Percentiles rank a stretch among this genome's conserved stretches.
These are phyloP conservation scores for Pangasius sanitwongsei DNA, from an alignment of 2,797 vertebrate genomes.

Conservation along the genomic window DNA sequence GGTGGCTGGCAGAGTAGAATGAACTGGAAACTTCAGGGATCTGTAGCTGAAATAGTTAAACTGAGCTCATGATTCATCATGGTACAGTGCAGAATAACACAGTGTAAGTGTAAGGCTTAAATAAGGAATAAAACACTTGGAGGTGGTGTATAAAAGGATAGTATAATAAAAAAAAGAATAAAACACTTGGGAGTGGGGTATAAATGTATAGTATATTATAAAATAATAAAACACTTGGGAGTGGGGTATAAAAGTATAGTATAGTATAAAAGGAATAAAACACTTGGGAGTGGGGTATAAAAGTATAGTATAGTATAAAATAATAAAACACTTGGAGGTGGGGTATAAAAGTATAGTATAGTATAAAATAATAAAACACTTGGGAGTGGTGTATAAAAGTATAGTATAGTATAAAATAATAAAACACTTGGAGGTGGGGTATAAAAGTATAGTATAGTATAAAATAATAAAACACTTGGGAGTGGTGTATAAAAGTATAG, in stretches of 20 bases:
- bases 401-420: not conserved
- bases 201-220: not conserved
- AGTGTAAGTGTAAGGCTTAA: no score
- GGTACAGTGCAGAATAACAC: not conserved
- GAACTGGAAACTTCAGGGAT: no score
- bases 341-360: not conserved
- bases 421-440: not conserved
- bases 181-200: not conserved
- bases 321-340: not conserved
- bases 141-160: not conserved
- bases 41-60: no score
- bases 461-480: not conserved
- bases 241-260: not conserved
- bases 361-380: not conserved
- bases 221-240: not conserved
- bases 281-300: not conserved
- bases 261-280: not conserved
- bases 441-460: not conserved
- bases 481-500: not conserved
- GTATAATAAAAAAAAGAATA: not conserved
- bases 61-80: no score
- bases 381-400: not conserved
- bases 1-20: no score
- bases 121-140: no score
- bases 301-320: not conserved